Base-by-base conservation (phyloP, 2,888 invertebrate genomes). In the Tubiluchus corallicola region DNA sequence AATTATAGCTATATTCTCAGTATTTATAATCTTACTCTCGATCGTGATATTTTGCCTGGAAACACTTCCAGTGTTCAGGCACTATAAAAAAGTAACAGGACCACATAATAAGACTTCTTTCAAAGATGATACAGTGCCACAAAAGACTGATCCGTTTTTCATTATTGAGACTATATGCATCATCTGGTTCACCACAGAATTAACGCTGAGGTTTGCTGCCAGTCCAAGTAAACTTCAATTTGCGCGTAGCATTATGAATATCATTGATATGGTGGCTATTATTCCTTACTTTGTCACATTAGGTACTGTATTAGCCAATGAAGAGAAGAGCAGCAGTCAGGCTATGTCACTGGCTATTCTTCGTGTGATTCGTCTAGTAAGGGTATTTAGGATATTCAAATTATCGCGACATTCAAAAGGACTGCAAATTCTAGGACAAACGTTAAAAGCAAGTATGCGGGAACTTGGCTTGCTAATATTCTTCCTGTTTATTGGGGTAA, bases 101-200 rank as follows among this genome's bases (percentile, higher is more conserved):
- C 9, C 9, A 9, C 48, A 47, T 43, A 29, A 29, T 4, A 15
- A 45, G 20, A 45, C 18, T n/a, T 9, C 29, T 9, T 85, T 74
- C 80, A 64, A 90, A 71, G 71, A 69, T 56, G 94, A 94, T 72
- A 94, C 94, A 75, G 90, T 92, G 69, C 94, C 94, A 63, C 29
- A 29, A n/a, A 9, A 9, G 9, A n/a, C n/a, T n/a, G 29, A 29
- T 9, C 47, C 49, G 19, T 69, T 69, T 54, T 68, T 69, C 53
- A 57, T 66, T 49, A 56, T 68, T 20, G 68, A 69, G 53, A 60
- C 66, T 4, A 51, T 61, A 37, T 69, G 69, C 54, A 67, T 66
- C 19, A 51, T 62, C 4, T 69, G 68, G 65, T 69, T 69, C 53
- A 67, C 68, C 3, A 49, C 66, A 13, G 69, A 69, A 55, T 57